Evolutionary conservation across 2,113 vertebrate genomes (phyloP).

Genomic region (Petaurus breviceps): DNA sequence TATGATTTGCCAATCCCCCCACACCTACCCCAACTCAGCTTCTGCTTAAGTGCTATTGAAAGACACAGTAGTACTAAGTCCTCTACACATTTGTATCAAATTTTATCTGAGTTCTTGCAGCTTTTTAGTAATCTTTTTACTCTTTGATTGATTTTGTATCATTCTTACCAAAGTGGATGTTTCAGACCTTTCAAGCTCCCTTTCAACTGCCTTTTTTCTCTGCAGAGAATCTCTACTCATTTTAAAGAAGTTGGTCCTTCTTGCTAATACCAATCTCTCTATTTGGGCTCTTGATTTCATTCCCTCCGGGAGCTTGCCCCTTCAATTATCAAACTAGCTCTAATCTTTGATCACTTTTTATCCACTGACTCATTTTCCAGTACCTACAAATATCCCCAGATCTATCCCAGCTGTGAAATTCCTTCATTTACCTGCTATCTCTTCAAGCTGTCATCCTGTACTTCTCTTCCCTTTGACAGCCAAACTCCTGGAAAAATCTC

Average conservation of each 20-base stretch:
- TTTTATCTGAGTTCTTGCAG: neutral
- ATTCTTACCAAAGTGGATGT: neutral
- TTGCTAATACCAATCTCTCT: neutral
- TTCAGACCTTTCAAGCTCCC: neutral
- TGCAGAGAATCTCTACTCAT: neutral
- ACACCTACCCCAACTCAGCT: neutral
- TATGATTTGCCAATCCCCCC: neutral
- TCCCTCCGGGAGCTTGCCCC: neutral
- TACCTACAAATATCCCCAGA: neutral
- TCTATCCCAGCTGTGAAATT: neutral
- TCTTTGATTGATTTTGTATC: neutral
- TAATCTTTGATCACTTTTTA: neutral
- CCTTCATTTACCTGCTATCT: neutral
- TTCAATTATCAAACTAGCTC: neutral
- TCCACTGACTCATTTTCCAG: neutral
- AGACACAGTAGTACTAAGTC: neutral
- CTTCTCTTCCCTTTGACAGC: neutral
- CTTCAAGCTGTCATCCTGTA: neutral
- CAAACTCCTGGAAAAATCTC: neutral
- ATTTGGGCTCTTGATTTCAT: neutral
- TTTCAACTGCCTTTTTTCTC: neutral
- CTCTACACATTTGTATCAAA: neutral
- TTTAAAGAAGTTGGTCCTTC: neutral
- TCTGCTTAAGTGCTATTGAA: neutral
- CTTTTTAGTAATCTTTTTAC: neutral